Evolutionary conservation across 2,113 vertebrate species (phyloP).

Genomic region (Tamias sibiricus): DNA sequence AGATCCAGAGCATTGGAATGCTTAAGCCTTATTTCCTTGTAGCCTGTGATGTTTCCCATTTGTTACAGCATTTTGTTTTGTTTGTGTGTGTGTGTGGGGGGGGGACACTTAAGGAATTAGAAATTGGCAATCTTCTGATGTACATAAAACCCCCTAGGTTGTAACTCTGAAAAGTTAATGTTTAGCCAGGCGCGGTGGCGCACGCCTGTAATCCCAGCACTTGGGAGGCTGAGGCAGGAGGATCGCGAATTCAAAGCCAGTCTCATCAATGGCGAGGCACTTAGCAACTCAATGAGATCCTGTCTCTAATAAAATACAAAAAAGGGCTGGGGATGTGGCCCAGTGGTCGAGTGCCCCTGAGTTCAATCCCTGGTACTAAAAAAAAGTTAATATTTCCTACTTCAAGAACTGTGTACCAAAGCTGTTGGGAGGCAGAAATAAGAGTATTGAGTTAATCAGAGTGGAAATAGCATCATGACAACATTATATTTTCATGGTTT

Average conservation of each 20-base stretch:
- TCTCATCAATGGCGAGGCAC: too few species aligned
- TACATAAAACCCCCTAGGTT: constrained; percentile 2
- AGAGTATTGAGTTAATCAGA: background rate
- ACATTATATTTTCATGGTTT: background rate
- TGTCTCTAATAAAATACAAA: too few species aligned
- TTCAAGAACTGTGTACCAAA: constrained; percentile 28
- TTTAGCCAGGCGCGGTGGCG: too few species aligned
- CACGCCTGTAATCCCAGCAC: too few species aligned
- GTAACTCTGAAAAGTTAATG: constrained; percentile 22
- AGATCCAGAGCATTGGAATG: background rate
- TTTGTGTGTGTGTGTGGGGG: background rate
- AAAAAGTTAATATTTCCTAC: constrained; percentile 33
- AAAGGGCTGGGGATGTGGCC: too few species aligned
- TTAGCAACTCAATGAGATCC: too few species aligned
- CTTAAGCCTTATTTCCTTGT: background rate
- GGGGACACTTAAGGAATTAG: constrained; percentile 27
- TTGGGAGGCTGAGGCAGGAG: too few species aligned
- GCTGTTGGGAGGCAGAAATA: background rate
- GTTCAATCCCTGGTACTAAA: too few species aligned
- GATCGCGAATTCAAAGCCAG: too few species aligned
- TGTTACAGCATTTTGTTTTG: background rate
- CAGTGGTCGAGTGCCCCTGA: too few species aligned
- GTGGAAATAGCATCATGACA: background rate
- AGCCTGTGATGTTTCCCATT: background rate
- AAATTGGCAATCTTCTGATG: constrained; percentile 7